These are phyloP conservation scores for Murina feae DNA, from an alignment of 2,113 vertebrate species.

Conservation along the genomic window DNA sequence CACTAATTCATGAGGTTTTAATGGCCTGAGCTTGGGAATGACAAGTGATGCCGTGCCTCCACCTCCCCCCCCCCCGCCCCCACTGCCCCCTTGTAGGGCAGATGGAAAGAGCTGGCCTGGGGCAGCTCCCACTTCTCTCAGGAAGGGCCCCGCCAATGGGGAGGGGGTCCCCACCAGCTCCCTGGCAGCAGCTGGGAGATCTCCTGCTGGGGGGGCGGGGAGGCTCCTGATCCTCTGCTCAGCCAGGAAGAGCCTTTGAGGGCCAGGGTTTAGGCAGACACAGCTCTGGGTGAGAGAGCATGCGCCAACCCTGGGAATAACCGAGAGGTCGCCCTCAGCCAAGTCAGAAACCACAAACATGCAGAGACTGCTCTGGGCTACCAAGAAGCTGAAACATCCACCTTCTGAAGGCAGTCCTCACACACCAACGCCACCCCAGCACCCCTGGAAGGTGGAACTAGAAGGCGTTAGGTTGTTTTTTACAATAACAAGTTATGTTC, in stretches of 20 bases:
- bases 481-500: too few species aligned
- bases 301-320: background rate
- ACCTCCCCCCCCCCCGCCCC: too few species aligned
- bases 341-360: constrained; percentile 33
- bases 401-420: background rate
- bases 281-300: background rate
- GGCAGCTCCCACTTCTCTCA: background rate
- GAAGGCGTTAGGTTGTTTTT: background rate
- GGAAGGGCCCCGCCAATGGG: background rate
- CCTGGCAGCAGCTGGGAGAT: background rate
- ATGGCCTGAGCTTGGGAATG: background rate
- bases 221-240: constrained; percentile 8
- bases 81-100: too few species aligned
- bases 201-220: background rate
- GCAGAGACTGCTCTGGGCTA: background rate
- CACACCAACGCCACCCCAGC: background rate
- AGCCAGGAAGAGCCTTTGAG: background rate
- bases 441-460: background rate
- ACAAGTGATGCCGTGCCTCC: too few species aligned
- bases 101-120: background rate
- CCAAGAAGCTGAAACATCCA: background rate
- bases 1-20: background rate
- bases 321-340: constrained; percentile 21
- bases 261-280: background rate
- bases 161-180: background rate